phyloP scores from a whole-genome alignment of 2,888 invertebrate genomes.

The Epinotia ramella region DNA sequence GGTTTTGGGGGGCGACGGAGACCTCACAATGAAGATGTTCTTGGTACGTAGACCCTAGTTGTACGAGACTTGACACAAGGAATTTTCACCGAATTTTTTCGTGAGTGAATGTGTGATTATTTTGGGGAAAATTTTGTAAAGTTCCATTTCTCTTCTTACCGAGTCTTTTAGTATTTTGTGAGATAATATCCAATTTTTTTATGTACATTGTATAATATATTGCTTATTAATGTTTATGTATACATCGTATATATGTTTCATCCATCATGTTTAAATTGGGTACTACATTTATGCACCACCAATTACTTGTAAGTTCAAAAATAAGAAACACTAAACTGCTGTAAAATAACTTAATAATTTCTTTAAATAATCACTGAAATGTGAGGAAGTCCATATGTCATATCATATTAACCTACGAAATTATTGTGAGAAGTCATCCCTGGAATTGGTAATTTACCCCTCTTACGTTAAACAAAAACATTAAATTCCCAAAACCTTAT shows the following conservation, averaged over 20 bases:
- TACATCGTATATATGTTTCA: not conserved
- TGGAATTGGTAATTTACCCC: too few relatives aligned
- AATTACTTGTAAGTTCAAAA: not conserved
- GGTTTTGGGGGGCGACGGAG: conserved; percentile 57
- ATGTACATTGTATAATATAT: not conserved
- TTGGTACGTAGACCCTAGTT: conserved; percentile 66
- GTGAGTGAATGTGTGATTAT: not conserved
- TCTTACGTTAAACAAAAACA: not conserved
- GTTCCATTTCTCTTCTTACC: not conserved
- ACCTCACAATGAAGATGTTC: conserved; percentile 65
- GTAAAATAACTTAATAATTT: too few relatives aligned
- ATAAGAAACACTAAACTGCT: not conserved
- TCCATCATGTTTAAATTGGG: not conserved
- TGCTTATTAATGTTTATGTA: not conserved
- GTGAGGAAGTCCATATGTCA: too few relatives aligned
- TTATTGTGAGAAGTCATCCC: too few relatives aligned
- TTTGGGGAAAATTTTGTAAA: not conserved
- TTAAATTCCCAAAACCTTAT: not conserved
- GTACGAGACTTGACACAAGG: not conserved
- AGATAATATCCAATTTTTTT: too few relatives aligned
- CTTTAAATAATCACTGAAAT: too few relatives aligned
- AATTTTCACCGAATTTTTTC: not conserved
- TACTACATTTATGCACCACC: not conserved
- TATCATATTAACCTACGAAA: too few relatives aligned
- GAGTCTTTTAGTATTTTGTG: too few relatives aligned